Conservation (phyloP, 2,888 invertebrate genomes). For the Ochropleura leucogaster region DNA sequence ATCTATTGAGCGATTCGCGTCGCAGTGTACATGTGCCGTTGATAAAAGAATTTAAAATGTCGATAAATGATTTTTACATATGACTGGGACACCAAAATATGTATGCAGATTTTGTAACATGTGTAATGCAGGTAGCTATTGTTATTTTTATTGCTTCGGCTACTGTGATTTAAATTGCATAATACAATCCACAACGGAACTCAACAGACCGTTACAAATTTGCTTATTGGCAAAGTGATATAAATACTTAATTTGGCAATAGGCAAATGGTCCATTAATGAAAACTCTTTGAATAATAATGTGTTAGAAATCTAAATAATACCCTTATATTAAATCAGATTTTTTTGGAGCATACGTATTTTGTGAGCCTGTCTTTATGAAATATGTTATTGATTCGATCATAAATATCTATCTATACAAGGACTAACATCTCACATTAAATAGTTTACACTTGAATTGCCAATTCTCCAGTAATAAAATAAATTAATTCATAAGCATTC, state of each 20-base stretch:
- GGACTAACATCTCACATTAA: not conserved
- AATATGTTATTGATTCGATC: conserved; percentile 27
- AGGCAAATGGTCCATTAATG: conserved; percentile 72
- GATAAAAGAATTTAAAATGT: conserved; percentile 86
- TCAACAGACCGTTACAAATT: conserved; percentile 85
- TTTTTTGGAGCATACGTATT: conserved; percentile 50
- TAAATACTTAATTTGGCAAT: conserved; percentile 79
- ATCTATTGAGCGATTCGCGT: conserved; percentile 85
- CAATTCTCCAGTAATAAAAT: not conserved
- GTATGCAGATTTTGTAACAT: conserved; percentile 84
- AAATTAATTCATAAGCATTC: conserved; percentile 9
- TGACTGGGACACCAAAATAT: conserved; percentile 75
- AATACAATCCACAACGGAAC: conserved; percentile 80
- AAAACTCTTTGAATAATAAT: conserved; percentile 72
- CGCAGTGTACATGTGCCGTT: conserved; percentile 83
- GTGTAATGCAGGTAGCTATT: conserved; percentile 83
- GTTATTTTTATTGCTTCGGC: conserved; percentile 75
- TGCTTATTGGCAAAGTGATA: conserved; percentile 78
- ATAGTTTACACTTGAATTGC: conserved; percentile 15
- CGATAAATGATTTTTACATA: conserved; percentile 90
- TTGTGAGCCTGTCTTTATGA: conserved; percentile 14
- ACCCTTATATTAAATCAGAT: conserved; percentile 23
- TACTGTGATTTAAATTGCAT: conserved; percentile 83
- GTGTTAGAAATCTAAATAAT: conserved; percentile 40
- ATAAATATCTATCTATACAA: conserved; percentile 7